Evolutionary conservation across 2,888 invertebrate species (phyloP), one percentile per base, ranked within the genome.

Genomic region (Trichogramma evanescens): DNA sequence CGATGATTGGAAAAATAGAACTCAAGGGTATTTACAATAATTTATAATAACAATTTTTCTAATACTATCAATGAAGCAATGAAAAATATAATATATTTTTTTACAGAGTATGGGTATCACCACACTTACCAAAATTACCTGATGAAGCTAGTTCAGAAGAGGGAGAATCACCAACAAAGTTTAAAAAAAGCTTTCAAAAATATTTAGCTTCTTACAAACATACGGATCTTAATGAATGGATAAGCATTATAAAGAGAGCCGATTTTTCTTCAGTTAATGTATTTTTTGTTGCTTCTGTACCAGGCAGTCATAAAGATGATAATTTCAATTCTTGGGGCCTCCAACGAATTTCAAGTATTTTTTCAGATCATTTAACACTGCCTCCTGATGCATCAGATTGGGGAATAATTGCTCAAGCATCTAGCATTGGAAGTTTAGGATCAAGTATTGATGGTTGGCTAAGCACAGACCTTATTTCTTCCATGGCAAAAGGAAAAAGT

Each of bases 1-100:
- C 39, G 88, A 89, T 65, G 97, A 98, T 78, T 98, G 97, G 97
- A 86, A 90, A 70, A 91, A 95, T 75, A 86, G 95, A 68, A 93
- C 95, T 0, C 96, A 98, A 78, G 95, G 95, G 85, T 91, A 75
- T 51, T 51, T 48, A 42, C 9, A 13, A n/a, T 10, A 46, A n/a
- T 44, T 13, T 9, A 57, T 26, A 40, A 4, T 13, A 40, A 45
- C 5, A 51, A 41, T 10, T 13, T 43, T 57, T 41, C 7, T 41
- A 13, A 53, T 43, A 10, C 43, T 3, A 10, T 42, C 9, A 9
- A n/a, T 50, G 38, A 44, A 4, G 4, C 10, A 58, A 43, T 58
- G 8, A 9, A n/a, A 41, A 53, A 41, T 10, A 10, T 59, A 44
- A 26, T 39, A 46, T 51, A 4, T 43, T 8, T 50, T 38, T 63